Conservation (phyloP, 2,797 vertebrate species). For the Cuculus canorus region DNA sequence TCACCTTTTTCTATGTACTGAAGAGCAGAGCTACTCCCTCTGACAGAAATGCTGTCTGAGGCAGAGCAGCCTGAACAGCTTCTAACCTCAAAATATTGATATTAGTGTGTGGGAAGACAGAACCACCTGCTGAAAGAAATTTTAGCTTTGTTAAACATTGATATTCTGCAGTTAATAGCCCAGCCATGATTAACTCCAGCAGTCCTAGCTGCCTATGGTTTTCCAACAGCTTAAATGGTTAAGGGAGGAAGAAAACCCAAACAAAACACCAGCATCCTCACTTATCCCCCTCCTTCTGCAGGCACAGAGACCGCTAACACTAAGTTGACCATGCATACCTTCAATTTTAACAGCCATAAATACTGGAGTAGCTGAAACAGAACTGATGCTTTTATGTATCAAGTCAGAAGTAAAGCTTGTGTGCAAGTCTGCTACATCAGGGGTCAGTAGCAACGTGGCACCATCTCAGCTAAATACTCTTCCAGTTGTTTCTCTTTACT, state of each 20-base stretch:
- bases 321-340: background rate
- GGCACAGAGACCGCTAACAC: background rate
- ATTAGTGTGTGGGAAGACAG: background rate
- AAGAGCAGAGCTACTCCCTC: background rate
- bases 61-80: background rate
- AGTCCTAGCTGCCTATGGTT: background rate
- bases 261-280: background rate
- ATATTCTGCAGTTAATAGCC: constrained; percentile 26
- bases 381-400: background rate
- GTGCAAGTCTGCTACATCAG: background rate
- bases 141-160: constrained; percentile 13
- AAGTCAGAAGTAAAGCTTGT: background rate
- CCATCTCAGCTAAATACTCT: background rate
- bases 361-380: background rate
- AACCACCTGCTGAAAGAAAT: constrained; percentile 1
- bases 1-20: background rate
- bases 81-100: background rate
- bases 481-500: background rate
- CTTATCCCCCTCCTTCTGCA: background rate
- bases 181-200: background rate
- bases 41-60: background rate
- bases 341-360: background rate
- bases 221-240: background rate
- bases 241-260: background rate
- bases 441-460: background rate